These are phyloP conservation scores for Melanotaenia duboulayi DNA, from an alignment of 2,113 vertebrate species.

Conservation along the genomic window DNA sequence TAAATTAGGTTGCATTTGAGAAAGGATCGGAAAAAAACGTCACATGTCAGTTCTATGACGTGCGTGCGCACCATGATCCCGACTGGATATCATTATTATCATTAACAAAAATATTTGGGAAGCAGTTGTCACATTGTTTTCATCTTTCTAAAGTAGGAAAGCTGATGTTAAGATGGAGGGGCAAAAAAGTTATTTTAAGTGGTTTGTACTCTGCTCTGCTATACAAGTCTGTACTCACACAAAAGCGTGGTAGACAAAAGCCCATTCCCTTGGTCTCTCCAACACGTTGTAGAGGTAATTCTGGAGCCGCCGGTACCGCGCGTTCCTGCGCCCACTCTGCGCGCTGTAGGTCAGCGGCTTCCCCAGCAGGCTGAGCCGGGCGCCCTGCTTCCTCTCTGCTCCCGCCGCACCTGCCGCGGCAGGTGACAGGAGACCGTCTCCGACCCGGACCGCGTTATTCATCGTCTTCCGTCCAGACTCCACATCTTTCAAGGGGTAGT, in stretches of 20 bases:
- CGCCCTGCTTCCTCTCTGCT: constrained; percentile 90
- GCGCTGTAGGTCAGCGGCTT: constrained; percentile 93
- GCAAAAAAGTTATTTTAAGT: background rate
- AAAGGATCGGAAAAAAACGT: constrained; percentile 2
- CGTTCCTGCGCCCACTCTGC: constrained; percentile 94
- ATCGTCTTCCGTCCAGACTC: constrained; percentile 86
- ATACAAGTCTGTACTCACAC: constrained; percentile 87
- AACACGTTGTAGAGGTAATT: constrained; percentile 97
- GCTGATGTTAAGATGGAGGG: background rate
- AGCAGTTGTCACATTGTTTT: background rate
- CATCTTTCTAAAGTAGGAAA: background rate
- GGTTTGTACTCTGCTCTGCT: background rate
- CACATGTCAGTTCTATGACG: background rate
- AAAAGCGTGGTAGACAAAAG: constrained; percentile 96
- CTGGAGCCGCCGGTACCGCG: constrained; percentile 93
- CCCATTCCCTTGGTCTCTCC: constrained; percentile 95
- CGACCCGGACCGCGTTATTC: constrained; percentile 80
- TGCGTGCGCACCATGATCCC: constrained; percentile 13
- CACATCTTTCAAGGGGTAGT: constrained; percentile 91
- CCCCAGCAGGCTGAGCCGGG: constrained; percentile 94
- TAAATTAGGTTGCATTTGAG: background rate
- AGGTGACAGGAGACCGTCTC: constrained; percentile 86
- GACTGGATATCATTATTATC: constrained; percentile 8
- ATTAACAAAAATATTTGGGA: background rate
- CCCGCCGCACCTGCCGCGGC: constrained; percentile 80